Evolutionary conservation across 2,888 invertebrate species (phyloP).

Genomic region (Blera fallax): DNA sequence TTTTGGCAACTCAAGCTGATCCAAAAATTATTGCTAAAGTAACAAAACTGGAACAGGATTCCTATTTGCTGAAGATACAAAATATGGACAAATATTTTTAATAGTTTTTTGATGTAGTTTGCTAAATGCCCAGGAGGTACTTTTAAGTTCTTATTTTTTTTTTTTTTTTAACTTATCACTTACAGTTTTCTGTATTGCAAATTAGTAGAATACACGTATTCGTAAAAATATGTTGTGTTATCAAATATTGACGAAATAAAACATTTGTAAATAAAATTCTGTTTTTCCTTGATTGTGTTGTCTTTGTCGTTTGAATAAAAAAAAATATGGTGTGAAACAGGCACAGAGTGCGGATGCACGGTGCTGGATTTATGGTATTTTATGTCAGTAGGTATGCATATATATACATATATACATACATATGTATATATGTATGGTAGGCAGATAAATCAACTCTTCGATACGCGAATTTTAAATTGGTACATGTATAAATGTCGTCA

Average conservation of each 20-base stretch:
- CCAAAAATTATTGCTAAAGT: conserved; percentile 51
- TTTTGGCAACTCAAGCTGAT: conserved; percentile 25
- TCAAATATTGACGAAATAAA: conserved; percentile 5
- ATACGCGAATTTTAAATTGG: no score
- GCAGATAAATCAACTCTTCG: no score
- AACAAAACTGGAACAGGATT: conserved; percentile 46
- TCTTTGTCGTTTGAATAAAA: not conserved
- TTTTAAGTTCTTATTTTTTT: conserved; percentile 31
- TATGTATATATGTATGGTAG: no score
- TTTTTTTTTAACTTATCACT: not conserved
- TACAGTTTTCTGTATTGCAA: not conserved
- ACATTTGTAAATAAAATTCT: not conserved
- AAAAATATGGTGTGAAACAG: no score
- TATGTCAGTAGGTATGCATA: no score
- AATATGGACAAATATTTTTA: conserved; percentile 60
- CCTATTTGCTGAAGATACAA: conserved; percentile 30
- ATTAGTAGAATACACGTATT: not conserved
- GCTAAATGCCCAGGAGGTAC: conserved; percentile 30
- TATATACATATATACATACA: no score
- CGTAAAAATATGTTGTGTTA: not conserved
- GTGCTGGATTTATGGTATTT: no score
- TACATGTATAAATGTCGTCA: no score
- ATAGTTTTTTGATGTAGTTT: not conserved
- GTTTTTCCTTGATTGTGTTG: not conserved
- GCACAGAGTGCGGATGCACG: no score